Evolutionary conservation across 2,888 invertebrate genomes (phyloP), one percentile per base, ranked within the genome.

Genomic region (Tenodera sinensis): DNA sequence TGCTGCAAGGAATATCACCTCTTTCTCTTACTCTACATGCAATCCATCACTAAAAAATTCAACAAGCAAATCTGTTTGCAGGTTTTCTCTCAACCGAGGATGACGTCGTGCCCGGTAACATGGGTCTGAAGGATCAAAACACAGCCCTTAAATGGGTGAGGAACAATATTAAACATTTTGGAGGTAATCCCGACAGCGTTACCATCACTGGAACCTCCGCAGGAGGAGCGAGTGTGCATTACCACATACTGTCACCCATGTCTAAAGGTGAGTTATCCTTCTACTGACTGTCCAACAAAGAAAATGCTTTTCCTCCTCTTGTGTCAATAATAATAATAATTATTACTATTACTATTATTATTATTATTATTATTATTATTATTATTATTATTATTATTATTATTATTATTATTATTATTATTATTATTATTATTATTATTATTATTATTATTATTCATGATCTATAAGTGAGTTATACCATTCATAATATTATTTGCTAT

Each of bases 71-170:
- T 42, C 15, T 27, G 15, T 34, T 47, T 12, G 9, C 92, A 96
- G 96, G 97, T 87, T 97, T 97, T 92, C 93, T 97, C 0, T 96
- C 96, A 92, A 96, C 97, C 0, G 96, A 96, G 54, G 96, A 97
- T 91, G 94, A 95, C 0, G 92, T 94, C 0, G 93, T 96, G 0
- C 95, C 97, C 0, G 96, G 96, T 6, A 97, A 97, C 92, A 95
- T 95, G 91, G 97, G 97, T 0, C 92, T 97, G 71, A 97, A 96
- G 92, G 97, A 97, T 93, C 97, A 97, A 93, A 94, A 94, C 30
- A 93, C 96, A 91, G 97, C 96, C 0, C 92, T 97, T 84, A 94
- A 95, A 91, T 97, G 97, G 96, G 93, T 96, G 0, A 95, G 95
- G 89, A 93, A 95, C 84, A 96, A 97, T 92, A 96, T 97, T 89